Base-by-base conservation (phyloP, 2,797 vertebrate genomes). In the Phyllotis vaccarum region DNA sequence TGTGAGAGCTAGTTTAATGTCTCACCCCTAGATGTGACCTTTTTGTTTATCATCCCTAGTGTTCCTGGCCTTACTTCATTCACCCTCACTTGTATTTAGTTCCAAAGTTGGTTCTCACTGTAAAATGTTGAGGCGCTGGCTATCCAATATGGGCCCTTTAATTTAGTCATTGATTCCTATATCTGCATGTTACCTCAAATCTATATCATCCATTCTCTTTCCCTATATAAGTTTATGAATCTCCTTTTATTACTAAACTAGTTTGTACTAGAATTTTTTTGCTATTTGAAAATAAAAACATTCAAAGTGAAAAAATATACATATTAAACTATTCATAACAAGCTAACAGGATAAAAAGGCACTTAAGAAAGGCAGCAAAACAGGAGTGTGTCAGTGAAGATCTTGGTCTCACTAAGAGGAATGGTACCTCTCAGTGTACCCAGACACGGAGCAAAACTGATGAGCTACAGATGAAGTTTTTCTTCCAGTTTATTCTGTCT, bases 271-370 rank as follows among this genome's bases (percentile, higher is more conserved):
- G 2, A 1, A 2, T 1, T 78, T 78, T 96, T 92, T 62, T 93
- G 46, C 78, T 46, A 85, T 86, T 68, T 92, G 52, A 68, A 94
- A 91, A n/a, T 74, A 78, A 86, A 90, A 93, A 5, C 46, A 86
- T 31, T 75, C 31, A 81, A 58, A 80, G 2, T 34, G 11, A 34
- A 79, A 31, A 92, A 60, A 86, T 70, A 70, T 2, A 79, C 5
- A 24, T 52, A 72, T 43, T 43, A 90, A 90, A 62, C 52, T 56
- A 86, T 56, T 81, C 24, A 49, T 8, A 31, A 19, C 62, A 86
- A 58, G 19, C 16, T 88, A 43, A 34, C 43, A 86, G 58, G 12
- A 80, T 3, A 37, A 24, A 17, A 92, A 62, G 31, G 94, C 29
- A 85, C 5, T 22, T 88, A 46, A 22, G 1, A 66, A n/a, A 29